A percentile compares a stretch with the other conserved stretches of the same genome.
Evolutionary conservation across 2,888 invertebrate genomes (phyloP).

Genomic region (Mylabris sibirica): DNA sequence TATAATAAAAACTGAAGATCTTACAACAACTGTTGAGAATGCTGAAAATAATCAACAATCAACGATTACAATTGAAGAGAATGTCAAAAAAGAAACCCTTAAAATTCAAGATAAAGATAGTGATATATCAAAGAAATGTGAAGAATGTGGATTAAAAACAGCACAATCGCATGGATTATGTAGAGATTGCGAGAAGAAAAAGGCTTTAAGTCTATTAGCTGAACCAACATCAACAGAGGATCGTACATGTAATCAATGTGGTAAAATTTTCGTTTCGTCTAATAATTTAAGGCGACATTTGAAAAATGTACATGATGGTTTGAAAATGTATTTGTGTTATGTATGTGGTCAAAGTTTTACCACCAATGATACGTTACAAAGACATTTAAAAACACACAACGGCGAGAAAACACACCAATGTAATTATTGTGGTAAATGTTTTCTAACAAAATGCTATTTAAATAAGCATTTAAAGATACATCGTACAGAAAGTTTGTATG

Average conservation of each 20-base stretch:
- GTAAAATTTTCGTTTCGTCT: not conserved
- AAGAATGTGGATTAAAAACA: not conserved
- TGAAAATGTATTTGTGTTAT: not conserved
- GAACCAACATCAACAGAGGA: not conserved
- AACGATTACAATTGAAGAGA: not conserved
- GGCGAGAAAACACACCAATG: not conserved
- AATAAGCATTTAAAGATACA: not conserved
- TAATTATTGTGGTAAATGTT: conserved; percentile 5
- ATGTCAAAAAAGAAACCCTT: too few species aligned
- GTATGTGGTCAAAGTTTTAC: not conserved
- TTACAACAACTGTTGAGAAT: too few species aligned
- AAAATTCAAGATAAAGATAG: too few species aligned
- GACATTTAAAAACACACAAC: not conserved
- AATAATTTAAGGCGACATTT: not conserved
- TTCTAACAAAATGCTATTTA: not conserved
- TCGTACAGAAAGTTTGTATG: not conserved
- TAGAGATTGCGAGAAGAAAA: not conserved
- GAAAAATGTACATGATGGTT: not conserved
- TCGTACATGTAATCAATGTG: not conserved
- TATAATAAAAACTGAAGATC: not conserved
- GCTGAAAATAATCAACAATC: not conserved
- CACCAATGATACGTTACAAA: not conserved
- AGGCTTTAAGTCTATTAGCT: not conserved
- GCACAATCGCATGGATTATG: not conserved
- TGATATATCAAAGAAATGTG: not conserved